phyloP scores from a whole-genome alignment of 2,797 vertebrate genomes.

The Enteromius unitaeniatus region DNA sequence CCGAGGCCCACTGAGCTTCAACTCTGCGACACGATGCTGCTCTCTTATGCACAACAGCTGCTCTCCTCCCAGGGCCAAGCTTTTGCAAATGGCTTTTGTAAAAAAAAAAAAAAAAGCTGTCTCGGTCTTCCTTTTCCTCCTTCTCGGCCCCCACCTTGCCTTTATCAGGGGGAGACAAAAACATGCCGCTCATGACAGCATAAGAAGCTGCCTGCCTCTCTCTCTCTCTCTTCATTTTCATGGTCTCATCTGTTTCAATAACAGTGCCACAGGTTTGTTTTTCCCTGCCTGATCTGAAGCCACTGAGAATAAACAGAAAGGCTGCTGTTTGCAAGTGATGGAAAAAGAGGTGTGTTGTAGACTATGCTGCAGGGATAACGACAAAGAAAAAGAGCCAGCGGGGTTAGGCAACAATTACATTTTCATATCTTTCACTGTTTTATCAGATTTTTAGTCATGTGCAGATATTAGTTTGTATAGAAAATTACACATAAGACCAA shows the following conservation, averaged over 20 bases:
- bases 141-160: constrained; percentile 55
- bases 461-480: neutral
- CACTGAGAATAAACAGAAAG: constrained; percentile 38
- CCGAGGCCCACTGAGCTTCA: constrained; percentile 72
- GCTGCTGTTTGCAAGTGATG: constrained; percentile 21
- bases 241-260: constrained; percentile 50
- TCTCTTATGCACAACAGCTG: constrained; percentile 83
- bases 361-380: neutral
- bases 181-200: constrained; percentile 42
- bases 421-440: neutral
- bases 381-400: neutral
- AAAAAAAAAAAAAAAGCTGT: constrained; percentile 70
- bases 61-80: constrained; percentile 77
- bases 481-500: too few species aligned
- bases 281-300: constrained; percentile 32
- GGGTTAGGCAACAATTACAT: neutral
- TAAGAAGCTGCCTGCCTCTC: constrained; percentile 36
- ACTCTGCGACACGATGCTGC: constrained; percentile 74
- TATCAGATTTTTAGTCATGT: neutral
- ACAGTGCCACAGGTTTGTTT: constrained; percentile 36
- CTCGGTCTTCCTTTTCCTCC: constrained; percentile 56
- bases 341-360: constrained; percentile 1
- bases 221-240: constrained; percentile 3
- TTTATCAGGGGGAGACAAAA: constrained; percentile 61
- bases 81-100: constrained; percentile 84